Evolutionary conservation across 2,113 vertebrate genomes (phyloP).

Genomic region (Myanophis thanlyinensis): DNA sequence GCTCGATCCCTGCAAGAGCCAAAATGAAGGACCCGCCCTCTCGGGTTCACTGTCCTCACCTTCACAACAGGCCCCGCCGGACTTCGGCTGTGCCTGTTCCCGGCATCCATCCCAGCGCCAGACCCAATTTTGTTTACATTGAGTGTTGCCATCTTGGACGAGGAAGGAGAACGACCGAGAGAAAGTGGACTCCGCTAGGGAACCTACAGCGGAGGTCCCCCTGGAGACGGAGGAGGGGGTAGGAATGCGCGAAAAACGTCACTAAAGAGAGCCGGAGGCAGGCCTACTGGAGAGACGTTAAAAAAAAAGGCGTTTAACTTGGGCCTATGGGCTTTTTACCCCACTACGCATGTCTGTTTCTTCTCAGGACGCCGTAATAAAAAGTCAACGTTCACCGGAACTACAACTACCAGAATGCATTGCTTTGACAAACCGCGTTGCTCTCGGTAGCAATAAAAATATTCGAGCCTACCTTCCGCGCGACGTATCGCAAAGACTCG

Average conservation of each 20-base stretch:
- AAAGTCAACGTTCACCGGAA: neutral
- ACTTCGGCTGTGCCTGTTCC: constrained; percentile 71
- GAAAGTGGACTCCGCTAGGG: neutral
- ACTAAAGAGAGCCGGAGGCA: no score
- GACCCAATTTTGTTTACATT: constrained; percentile 81
- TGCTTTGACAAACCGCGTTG: neutral
- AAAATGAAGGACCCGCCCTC: neutral
- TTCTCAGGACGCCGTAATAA: neutral
- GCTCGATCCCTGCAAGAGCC: neutral
- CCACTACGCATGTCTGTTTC: neutral
- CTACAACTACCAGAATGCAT: constrained; percentile 3
- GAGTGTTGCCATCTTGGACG: constrained; percentile 75
- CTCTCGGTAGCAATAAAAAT: neutral
- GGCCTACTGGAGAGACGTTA: neutral
- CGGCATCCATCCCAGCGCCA: constrained; percentile 69
- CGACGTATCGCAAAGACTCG: neutral
- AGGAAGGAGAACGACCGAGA: neutral
- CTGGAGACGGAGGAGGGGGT: neutral
- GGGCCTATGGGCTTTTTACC: neutral
- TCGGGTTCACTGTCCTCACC: constrained; percentile 66
- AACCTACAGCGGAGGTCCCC: neutral
- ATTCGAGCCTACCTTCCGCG: neutral
- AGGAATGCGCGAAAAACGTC: neutral
- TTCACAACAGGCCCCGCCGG: constrained; percentile 78
- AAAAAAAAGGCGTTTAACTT: neutral